A percentile compares a stretch with the other conserved stretches of the same genome.
Evolutionary conservation across 1,140 invertebrate genomes (phyloP).

Genomic region (Phocides pigmalion): DNA sequence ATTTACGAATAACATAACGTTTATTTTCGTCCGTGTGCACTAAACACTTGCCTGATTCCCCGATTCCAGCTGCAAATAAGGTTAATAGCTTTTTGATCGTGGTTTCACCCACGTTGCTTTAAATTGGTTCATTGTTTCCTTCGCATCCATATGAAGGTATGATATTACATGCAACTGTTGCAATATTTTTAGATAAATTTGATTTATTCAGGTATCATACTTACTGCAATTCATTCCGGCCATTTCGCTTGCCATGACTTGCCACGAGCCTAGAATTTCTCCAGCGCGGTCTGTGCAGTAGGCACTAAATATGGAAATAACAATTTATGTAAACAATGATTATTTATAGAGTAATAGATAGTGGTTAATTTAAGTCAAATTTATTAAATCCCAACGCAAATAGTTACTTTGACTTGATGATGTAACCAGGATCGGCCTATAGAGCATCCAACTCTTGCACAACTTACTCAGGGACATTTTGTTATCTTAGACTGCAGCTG

Average conservation of each 20-base stretch:
- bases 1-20: constrained; percentile 2
- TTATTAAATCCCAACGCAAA: no score
- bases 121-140: constrained; percentile 23
- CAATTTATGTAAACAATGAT: background rate
- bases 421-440: no score
- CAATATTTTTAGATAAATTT: constrained; percentile 4
- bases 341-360: no score
- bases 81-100: constrained; percentile 32
- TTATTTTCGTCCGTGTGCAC: constrained; percentile 5
- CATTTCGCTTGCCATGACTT: constrained; percentile 64
- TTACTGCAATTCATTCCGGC: constrained; percentile 84
- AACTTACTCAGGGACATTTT: no score
- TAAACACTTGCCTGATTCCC: constrained; percentile 9
- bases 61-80: constrained; percentile 20
- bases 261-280: constrained; percentile 77
- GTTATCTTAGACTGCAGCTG: no score
- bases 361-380: no score
- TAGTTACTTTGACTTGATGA: no score
- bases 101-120: constrained; percentile 9
- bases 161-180: constrained; percentile 5
- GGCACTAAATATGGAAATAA: constrained; percentile 69
- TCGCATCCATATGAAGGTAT: constrained; percentile 5
- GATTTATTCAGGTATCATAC: constrained; percentile 45
- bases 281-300: constrained; percentile 84
- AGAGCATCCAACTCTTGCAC: no score